Base-by-base conservation (phyloP, 2,888 invertebrate species). In the Andrena fulva region DNA sequence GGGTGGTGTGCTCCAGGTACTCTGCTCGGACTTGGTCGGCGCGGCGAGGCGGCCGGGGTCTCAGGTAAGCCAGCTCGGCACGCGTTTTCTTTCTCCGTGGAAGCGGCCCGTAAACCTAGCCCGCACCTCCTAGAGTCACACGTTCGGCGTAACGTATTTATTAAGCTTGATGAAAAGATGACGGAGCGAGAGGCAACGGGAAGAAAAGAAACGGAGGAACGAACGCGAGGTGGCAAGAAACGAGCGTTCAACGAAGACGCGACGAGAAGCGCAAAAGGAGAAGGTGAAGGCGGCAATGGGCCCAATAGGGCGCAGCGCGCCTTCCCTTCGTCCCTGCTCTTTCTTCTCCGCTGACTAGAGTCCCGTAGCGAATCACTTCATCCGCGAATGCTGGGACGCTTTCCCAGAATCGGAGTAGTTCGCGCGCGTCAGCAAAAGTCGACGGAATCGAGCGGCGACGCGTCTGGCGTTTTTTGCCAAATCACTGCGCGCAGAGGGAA, bases 341-440 rank as follows among this genome's bases (percentile, higher is more conserved):
- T 69, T 50, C 56, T 56, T 62, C 63, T 6, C 56, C 31, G 27
- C 20, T 70, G 59, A 64, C 10, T 54, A 56, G 77, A 80, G 74
- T 80, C 66, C 84, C 89, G 85, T 87, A 68, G 79, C 89, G 87
- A 88, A 89, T 89, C 86, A 75, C 88, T 88, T 85, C 82, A 87
- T 88, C 80, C 81, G 82, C 82, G 71, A 84, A 83, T 68, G 78
- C 52, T 63, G 60, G 77, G 71, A 66, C 52, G 33, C 66, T 72
- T 67, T 76, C 79, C 59, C 27, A 24, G 70, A 73, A 64, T 24
- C 52, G 27, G 12, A 12, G 31, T 6, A n/a, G 20, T 52, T 54
- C 24, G 20, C 29, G 2, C 29, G 27, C 10, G 7, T 29, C 63
- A 12, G 50, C 50, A 20, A 2, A n/a, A 50, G 31, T 48, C 29